phyloP scores from a whole-genome alignment of 2,888 invertebrate species.

The Campaea margaritaria region DNA sequence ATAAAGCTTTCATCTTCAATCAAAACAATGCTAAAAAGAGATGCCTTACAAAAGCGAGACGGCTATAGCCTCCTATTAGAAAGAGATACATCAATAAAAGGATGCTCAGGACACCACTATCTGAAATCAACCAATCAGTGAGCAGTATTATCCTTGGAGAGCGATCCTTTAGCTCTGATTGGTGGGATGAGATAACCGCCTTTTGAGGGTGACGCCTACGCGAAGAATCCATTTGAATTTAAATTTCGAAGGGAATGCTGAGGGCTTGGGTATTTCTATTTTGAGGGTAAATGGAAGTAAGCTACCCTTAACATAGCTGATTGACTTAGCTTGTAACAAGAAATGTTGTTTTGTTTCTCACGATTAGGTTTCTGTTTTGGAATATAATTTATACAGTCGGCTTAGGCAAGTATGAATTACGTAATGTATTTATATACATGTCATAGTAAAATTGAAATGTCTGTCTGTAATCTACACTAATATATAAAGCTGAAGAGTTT shows the following conservation, averaged over 20 bases:
- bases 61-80: slow-evolving; percentile 47
- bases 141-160: slow-evolving; percentile 71
- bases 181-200: slow-evolving; percentile 75
- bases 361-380: too few species aligned
- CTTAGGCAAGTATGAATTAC: too few species aligned
- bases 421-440: too few species aligned
- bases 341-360: too few species aligned
- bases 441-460: too few species aligned
- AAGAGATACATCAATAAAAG: slow-evolving; percentile 61
- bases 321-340: too few species aligned
- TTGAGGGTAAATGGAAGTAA: background rate
- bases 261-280: slow-evolving; percentile 13
- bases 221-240: slow-evolving; percentile 76
- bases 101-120: slow-evolving; percentile 71
- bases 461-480: too few species aligned
- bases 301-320: too few species aligned
- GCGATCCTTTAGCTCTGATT: slow-evolving; percentile 74
- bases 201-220: slow-evolving; percentile 65
- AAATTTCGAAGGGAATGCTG: slow-evolving; percentile 63
- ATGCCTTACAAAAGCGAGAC: slow-evolving; percentile 44
- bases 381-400: too few species aligned
- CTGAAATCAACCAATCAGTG: slow-evolving; percentile 66
- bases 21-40: slow-evolving; percentile 14
- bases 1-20: background rate
- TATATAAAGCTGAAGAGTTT: too few species aligned